Conservation (phyloP, 1,140 invertebrate species). For the Tetraneura akinire region DNA sequence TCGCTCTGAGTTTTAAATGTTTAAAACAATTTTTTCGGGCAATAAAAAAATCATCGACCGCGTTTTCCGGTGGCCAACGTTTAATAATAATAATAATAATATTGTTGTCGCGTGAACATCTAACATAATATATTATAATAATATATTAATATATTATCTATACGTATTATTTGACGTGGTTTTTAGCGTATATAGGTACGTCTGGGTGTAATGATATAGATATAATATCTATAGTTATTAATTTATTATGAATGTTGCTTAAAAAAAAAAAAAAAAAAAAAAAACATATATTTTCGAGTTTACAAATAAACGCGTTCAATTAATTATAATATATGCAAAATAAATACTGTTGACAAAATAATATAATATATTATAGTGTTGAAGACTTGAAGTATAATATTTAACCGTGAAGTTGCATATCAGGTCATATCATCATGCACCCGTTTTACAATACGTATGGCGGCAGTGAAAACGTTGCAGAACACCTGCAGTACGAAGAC, state of each 20-base stretch:
- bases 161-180: too few relatives aligned
- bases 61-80: constrained; percentile 4
- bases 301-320: too few relatives aligned
- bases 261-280: too few relatives aligned
- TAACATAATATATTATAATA: not conserved
- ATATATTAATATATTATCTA: too few relatives aligned
- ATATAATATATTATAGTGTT: not conserved
- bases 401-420: too few relatives aligned
- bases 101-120: constrained; percentile 3
- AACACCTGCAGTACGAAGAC: constrained; percentile 32
- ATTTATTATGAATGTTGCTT: too few relatives aligned
- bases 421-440: constrained; percentile 4
- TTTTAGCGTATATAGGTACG: too few relatives aligned
- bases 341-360: constrained; percentile 15
- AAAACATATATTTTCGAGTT: too few relatives aligned
- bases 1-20: not conserved
- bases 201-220: too few relatives aligned
- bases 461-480: not conserved
- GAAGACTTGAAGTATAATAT: too few relatives aligned
- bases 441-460: constrained; percentile 42
- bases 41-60: constrained; percentile 48
- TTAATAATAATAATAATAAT: not conserved
- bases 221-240: too few relatives aligned
- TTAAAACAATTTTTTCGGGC: not conserved
- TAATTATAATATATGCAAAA: too few relatives aligned